These are phyloP conservation scores for Drosophila chauvacae DNA, from an alignment of 1,140 invertebrate genomes.

Conservation along the genomic window DNA sequence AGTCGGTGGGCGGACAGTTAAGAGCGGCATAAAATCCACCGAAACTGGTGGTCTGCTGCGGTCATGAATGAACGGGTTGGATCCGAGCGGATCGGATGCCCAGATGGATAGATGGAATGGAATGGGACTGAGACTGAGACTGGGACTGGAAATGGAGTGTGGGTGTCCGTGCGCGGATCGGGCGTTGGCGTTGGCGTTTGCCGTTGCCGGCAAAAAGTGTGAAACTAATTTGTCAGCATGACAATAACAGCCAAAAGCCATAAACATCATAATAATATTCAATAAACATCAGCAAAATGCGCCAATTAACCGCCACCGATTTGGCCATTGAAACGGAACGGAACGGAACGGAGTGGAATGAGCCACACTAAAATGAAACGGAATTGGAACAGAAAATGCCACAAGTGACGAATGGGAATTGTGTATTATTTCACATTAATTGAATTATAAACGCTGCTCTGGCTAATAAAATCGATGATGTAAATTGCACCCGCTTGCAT, in stretches of 20 bases:
- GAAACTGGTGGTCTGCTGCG: conserved; percentile 29
- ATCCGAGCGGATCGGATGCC: conserved; percentile 11
- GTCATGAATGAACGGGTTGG: conserved; percentile 41
- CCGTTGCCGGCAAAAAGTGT: conserved; percentile 63
- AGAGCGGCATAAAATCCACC: conserved; percentile 34
- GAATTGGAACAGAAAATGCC: background rate
- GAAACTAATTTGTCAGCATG: conserved; percentile 83
- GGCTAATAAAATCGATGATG: conserved; percentile 83
- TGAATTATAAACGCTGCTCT: conserved; percentile 75
- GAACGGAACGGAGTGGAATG: background rate
- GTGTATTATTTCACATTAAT: conserved; percentile 69
- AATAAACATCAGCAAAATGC: conserved; percentile 81
- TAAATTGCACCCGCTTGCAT: conserved; percentile 76
- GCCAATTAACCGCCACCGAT: conserved; percentile 73
- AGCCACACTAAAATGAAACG: background rate
- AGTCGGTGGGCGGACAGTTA: conserved; percentile 59
- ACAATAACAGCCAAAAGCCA: conserved; percentile 79
- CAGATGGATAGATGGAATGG: conserved; percentile 24
- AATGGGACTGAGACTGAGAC: background rate
- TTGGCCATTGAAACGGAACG: conserved; percentile 29
- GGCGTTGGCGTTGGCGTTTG: conserved; percentile 50
- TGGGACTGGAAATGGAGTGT: background rate
- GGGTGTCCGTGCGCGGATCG: conserved; percentile 11
- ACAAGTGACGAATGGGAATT: conserved; percentile 26
- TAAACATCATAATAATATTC: conserved; percentile 82